Evolutionary conservation across 2,888 invertebrate genomes (phyloP).

Genomic region (Bembecia ichneumoniformis): DNA sequence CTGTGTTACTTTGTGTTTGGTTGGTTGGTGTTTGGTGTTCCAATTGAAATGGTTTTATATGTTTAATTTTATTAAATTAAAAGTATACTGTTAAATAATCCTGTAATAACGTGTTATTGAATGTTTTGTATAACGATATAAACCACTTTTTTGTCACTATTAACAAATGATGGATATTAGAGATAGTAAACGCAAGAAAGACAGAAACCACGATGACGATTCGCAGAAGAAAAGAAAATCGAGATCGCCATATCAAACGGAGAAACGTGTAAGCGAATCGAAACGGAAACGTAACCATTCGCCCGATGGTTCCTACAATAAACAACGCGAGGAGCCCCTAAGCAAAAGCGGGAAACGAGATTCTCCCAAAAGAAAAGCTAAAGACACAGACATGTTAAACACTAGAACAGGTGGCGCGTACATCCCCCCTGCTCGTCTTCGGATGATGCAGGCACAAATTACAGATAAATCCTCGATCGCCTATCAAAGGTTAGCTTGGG

Average conservation of each 20-base stretch:
- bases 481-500: slow-evolving; percentile 98
- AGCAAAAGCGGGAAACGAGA: slow-evolving; percentile 29
- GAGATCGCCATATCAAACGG: slow-evolving; percentile 34
- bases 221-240: slow-evolving; percentile 34
- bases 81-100: too few relatives aligned
- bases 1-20: too few relatives aligned
- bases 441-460: slow-evolving; percentile 96
- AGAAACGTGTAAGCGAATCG: slow-evolving; percentile 26
- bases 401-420: slow-evolving; percentile 95
- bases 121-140: not conserved
- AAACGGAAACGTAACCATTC: slow-evolving; percentile 48
- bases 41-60: too few relatives aligned
- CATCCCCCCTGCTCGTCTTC: slow-evolving; percentile 96
- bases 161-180: slow-evolving; percentile 33
- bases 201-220: slow-evolving; percentile 37
- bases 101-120: not conserved
- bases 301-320: slow-evolving; percentile 41
- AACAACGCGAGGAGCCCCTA: slow-evolving; percentile 19
- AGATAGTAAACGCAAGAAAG: slow-evolving; percentile 44
- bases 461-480: slow-evolving; percentile 95
- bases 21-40: too few relatives aligned
- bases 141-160: too few relatives aligned
- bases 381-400: slow-evolving; percentile 78
- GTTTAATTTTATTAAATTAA: too few relatives aligned
- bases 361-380: slow-evolving; percentile 38